These are phyloP conservation scores for Agrotis ipsilon DNA, from an alignment of 2,888 invertebrate species.

Conservation along the genomic window DNA sequence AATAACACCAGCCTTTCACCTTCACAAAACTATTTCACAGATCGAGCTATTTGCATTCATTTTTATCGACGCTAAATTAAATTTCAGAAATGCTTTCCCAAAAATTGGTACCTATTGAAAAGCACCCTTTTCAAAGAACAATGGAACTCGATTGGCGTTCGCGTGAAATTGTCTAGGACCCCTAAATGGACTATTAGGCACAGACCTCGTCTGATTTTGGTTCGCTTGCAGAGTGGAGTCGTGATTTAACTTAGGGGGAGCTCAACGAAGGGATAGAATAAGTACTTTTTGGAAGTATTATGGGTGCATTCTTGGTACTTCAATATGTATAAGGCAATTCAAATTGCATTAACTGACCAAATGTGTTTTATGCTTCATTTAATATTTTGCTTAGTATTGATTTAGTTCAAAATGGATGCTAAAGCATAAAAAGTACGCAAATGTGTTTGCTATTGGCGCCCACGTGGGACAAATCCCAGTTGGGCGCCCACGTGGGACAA, in stretches of 20 bases:
- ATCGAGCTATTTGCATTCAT: constrained; percentile 31
- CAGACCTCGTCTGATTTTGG: constrained; percentile 71
- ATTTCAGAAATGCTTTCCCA: constrained; percentile 44
- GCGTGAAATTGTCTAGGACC: constrained; percentile 76
- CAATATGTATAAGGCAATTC: neutral
- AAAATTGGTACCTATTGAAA: constrained; percentile 50
- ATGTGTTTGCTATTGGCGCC: neutral
- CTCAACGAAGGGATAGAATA: constrained; percentile 59
- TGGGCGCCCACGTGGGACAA: no score
- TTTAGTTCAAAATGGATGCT: no score
- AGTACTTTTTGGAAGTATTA: constrained; percentile 15
- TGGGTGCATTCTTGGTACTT: neutral
- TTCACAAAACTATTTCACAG: constrained; percentile 9
- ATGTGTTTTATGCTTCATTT: neutral
- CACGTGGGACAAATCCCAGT: neutral
- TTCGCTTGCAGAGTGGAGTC: constrained; percentile 64
- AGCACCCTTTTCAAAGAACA: constrained; percentile 67
- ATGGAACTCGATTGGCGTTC: constrained; percentile 75
- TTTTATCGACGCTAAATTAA: constrained; percentile 49
- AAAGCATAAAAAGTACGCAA: neutral
- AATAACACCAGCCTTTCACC: neutral
- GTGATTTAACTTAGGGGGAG: constrained; percentile 73
- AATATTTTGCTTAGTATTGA: neutral
- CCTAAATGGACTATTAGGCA: constrained; percentile 80
- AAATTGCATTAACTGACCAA: neutral